These are phyloP conservation scores for Troides aeacus DNA, from an alignment of 2,888 invertebrate genomes.

Conservation along the genomic window DNA sequence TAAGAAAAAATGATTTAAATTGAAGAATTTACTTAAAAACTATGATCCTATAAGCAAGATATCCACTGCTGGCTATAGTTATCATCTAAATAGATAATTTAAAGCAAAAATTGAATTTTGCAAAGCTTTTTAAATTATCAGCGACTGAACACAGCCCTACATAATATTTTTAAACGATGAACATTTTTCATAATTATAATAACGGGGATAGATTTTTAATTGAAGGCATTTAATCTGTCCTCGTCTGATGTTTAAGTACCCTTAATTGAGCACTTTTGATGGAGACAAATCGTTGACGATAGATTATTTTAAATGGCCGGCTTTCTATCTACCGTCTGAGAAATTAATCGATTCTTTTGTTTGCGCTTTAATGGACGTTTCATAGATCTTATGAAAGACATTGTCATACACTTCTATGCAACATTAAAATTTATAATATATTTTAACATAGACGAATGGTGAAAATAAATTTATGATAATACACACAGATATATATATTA, in stretches of 20 bases:
- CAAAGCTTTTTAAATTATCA: too few relatives aligned
- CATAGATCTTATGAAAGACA: not conserved
- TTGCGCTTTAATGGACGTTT: not conserved
- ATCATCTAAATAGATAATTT: too few relatives aligned
- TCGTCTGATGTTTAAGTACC: constrained; percentile 27
- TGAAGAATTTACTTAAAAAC: too few relatives aligned
- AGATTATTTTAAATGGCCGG: constrained; percentile 11
- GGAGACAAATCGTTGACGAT: constrained; percentile 23
- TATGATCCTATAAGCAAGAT: too few relatives aligned
- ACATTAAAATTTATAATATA: not conserved
- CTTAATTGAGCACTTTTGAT: constrained; percentile 25
- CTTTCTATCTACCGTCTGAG: constrained; percentile 4
- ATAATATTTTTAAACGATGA: constrained; percentile 2
- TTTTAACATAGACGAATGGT: not conserved
- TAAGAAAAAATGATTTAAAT: too few relatives aligned
- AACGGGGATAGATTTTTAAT: constrained; percentile 27
- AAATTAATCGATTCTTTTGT: constrained; percentile 7
- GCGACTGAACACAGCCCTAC: constrained; percentile 8
- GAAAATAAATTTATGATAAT: too few relatives aligned
- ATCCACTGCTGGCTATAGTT: too few relatives aligned
- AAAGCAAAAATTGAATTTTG: too few relatives aligned
- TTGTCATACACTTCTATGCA: not conserved
- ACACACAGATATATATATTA: too few relatives aligned
- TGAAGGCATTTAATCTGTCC: constrained; percentile 25
- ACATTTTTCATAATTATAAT: constrained; percentile 24